These are phyloP conservation scores for Schizaphis graminum DNA, from an alignment of 2,888 invertebrate species.

Conservation along the genomic window DNA sequence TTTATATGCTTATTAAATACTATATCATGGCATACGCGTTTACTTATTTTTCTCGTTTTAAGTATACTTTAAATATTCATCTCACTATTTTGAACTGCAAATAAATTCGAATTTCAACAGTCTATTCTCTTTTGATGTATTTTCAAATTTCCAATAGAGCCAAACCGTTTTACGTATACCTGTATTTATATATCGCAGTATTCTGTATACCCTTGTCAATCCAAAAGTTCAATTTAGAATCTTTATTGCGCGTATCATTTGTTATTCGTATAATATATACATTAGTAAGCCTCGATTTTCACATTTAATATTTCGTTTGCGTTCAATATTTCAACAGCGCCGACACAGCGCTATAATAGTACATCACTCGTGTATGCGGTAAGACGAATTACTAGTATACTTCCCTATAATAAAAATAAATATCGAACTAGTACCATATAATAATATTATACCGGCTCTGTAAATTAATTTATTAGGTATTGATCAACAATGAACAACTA, in stretches of 20 bases:
- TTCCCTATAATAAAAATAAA: no score
- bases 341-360: not conserved
- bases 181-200: not conserved
- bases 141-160: conserved; percentile 10
- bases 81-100: not conserved
- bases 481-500: not conserved
- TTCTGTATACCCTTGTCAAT: not conserved
- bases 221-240: conserved; percentile 4
- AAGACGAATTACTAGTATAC: no score
- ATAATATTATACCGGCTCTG: not conserved
- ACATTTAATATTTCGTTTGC: not conserved
- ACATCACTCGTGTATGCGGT: not conserved
- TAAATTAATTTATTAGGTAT: not conserved
- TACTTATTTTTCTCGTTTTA: not conserved
- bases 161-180: not conserved
- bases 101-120: not conserved
- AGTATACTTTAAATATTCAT: not conserved
- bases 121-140: conserved; percentile 19
- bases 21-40: not conserved
- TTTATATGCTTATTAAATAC: not conserved
- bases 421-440: not conserved
- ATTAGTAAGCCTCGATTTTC: not conserved
- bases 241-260: conserved; percentile 17
- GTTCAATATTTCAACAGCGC: not conserved
- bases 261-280: conserved; percentile 1